Base-by-base conservation (phyloP, 2,888 invertebrate genomes). In the Cosmopolites sordidus region DNA sequence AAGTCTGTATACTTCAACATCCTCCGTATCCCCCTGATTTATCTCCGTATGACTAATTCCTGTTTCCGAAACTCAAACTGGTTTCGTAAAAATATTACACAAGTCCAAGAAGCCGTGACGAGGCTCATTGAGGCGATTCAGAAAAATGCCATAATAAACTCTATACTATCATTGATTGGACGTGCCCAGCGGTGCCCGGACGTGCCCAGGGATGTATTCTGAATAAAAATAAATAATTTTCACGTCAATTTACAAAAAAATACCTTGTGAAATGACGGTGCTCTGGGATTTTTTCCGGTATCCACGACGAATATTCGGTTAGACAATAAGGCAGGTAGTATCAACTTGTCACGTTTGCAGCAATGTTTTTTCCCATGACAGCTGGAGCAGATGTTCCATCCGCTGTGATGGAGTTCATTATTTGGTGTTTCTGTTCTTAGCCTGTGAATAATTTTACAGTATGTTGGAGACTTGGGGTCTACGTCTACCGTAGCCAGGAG, bases 341-440 rank as follows among this genome's bases (percentile, higher is more conserved):
- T 82, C 30, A 98, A 75, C 39, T 88, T 84, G 70, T 92, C 83
- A 16, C 97, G 79, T 51, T 79, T 80, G 43, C 64, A 64, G 49
- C 73, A 69, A 5, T 15, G 33, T 6, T 16, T 45, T 18, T 51
- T 51, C 2, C 54, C 56, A 27, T 56, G 54, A 71, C 96, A 97
- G 72, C 95, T 95, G 62, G 94, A 93, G 72, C 98, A 98, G 0
- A 92, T 85, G 70, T 98, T 97, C 97, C 97, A 98, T 0, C 97
- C 97, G 38, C 87, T 86, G 70, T 98, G 98, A 70, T 98, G 98
- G 0, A 98, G 75, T 71, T 98, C 98, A 66, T 98, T 92, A 0
- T 86, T 87, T 2, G 78, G 73, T 57, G 85, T 74, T 6, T 86
- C 87, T 64, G 95, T 87, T 64, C 83, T 81, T 0, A 93, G 81